Evolutionary conservation across 2,113 vertebrate species (phyloP).

Genomic region (Pterocles orientalis): DNA sequence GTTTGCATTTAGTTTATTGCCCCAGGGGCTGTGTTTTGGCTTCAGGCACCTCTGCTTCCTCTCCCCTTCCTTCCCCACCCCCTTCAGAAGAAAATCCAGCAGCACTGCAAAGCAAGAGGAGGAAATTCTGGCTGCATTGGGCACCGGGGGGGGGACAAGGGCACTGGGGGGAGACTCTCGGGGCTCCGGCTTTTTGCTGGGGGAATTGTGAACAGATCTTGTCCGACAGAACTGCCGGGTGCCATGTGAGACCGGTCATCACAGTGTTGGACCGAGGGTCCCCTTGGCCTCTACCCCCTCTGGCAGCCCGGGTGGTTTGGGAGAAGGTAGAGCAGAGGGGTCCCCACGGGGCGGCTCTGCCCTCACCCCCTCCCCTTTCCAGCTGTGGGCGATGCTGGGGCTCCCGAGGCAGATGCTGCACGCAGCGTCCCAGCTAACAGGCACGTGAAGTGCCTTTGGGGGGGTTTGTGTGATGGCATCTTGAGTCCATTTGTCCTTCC

Average conservation of each 20-base stretch:
- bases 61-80: neutral
- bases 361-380: fast-evolving
- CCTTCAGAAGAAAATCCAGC: neutral
- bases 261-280: fast-evolving
- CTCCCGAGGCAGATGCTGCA: neutral
- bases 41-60: neutral
- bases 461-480: neutral
- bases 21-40: neutral
- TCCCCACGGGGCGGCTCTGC: neutral
- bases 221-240: no score
- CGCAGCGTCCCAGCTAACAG: fast-evolving
- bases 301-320: fast-evolving
- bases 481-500: neutral
- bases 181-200: neutral
- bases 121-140: neutral
- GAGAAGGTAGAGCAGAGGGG: neutral
- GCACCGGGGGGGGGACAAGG: fast-evolving
- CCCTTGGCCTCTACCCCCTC: no score
- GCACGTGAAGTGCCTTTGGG: neutral
- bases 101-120: fast-evolving
- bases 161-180: neutral
- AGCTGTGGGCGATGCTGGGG: fast-evolving
- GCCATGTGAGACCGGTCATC: no score
- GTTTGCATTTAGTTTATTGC: neutral
- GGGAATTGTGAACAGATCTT: fast-evolving